Base-by-base conservation (phyloP, 2,797 vertebrate species). In the Euphonia xanthogaster region DNA sequence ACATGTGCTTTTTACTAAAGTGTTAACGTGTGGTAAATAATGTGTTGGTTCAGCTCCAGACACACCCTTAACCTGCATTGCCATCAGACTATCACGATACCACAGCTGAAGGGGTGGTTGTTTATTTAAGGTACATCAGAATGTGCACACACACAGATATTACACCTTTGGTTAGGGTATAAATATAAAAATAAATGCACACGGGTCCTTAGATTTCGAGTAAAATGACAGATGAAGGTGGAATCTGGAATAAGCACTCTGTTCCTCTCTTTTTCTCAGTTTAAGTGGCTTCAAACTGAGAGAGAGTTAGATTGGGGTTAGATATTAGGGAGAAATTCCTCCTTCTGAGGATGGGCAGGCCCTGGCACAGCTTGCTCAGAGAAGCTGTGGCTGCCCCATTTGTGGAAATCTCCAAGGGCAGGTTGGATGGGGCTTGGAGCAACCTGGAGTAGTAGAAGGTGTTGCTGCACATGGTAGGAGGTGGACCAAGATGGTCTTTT, bases 1-100 rank as follows among this genome's bases (percentile, higher is more conserved):
- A 63, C 35, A 20, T 21, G 18, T 47, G 87, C 72, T 95, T 95
- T 33, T 65, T 47, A 55, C 91, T 92, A 75, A 94, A 89, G 62
- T 1, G 6, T 74, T 80, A 61, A 25, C 0, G 0, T 42, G 4
- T 0, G 2, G n/a, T 80, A 31, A 75, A 42, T 65, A 33, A 61
- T 24, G 27, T 53, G 22, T 86, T 92, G 71, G 76, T 40, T 88
- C 31, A 92, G 51, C 88, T 80, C 80, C 28, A 87, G 84, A 27
- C n/a, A 30, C 47, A 39, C n/a, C 3, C 48, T 77, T 93, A 94
- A 71, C 75, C 65, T 80, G 42, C 50, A 25, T 90, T 66, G 2
- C n/a, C 7, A 21, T 2, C 25, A 55, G 55, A 27, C 31, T 25
- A 1, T 71, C 1, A 0, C 14, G 44, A 51, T 51, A 51, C 28